Evolutionary conservation across 2,113 vertebrate species (phyloP).

Genomic region (Suncus etruscus): DNA sequence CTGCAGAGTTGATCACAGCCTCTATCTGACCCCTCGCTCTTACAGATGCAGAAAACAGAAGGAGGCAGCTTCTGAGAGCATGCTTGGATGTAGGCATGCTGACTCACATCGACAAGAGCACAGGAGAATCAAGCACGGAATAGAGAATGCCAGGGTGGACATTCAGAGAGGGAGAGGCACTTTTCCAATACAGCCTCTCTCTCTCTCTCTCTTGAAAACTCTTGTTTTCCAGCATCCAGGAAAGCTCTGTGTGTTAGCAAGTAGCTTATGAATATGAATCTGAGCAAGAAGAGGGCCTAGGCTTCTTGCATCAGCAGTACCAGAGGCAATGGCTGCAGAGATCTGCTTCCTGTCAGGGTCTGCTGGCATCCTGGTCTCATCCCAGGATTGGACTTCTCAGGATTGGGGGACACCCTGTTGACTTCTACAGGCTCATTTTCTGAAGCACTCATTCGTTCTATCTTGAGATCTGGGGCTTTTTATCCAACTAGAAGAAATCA

Average conservation of each 20-base stretch:
- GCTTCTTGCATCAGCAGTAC: neutral
- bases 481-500: neutral
- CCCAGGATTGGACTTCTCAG: conserved; percentile 6
- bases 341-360: neutral
- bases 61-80: conserved; percentile 11
- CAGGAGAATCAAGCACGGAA: conserved; percentile 7
- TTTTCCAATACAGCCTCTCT: neutral
- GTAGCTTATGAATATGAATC: conserved; percentile 15
- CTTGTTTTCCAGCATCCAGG: neutral
- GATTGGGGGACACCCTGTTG: neutral
- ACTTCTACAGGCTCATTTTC: conserved; percentile 34
- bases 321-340: neutral
- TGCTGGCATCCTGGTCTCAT: conserved; percentile 6
- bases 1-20: conserved; percentile 52
- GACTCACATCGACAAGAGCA: conserved; percentile 54
- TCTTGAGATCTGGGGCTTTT: conserved; percentile 35
- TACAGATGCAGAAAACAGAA: conserved; percentile 44
- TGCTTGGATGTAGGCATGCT: conserved; percentile 24
- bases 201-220: neutral
- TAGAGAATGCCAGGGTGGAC: conserved; percentile 41
- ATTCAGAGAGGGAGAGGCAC: conserved; percentile 45
- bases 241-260: conserved; percentile 41
- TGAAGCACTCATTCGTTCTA: conserved; percentile 3
- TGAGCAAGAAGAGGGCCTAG: neutral
- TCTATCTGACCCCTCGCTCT: neutral